Conservation (phyloP, 2,113 vertebrate species). For the Amia ocellicauda region DNA sequence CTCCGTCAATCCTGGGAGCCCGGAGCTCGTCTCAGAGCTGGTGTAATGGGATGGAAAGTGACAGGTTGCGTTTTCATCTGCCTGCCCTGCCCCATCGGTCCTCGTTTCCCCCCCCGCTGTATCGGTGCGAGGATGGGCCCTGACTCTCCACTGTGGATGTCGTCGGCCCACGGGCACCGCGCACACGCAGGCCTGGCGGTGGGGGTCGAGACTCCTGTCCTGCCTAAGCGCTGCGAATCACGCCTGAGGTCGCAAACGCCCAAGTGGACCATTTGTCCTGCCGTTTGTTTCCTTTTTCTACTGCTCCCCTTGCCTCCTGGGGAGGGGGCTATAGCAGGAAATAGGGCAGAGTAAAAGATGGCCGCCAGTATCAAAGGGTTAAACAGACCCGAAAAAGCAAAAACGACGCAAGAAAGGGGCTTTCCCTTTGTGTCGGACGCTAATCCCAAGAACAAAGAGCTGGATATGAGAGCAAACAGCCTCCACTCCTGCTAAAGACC, state of each 20-base stretch:
- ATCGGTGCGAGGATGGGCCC: slow-evolving; percentile 48
- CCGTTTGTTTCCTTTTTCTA: too few species aligned
- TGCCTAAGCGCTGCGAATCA: slow-evolving; percentile 62
- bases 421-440: background rate
- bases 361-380: background rate
- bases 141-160: slow-evolving; percentile 23
- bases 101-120: slow-evolving; percentile 53
- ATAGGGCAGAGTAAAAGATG: background rate
- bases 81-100: slow-evolving; percentile 59
- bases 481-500: too few species aligned
- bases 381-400: background rate
- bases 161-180: slow-evolving; percentile 45
- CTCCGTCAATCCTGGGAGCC: slow-evolving; percentile 43
- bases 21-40: slow-evolving; percentile 65
- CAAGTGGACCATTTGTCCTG: slow-evolving; percentile 52
- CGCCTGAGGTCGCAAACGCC: too few species aligned
- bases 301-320: too few species aligned
- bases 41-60: slow-evolving; percentile 78
- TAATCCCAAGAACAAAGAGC: background rate
- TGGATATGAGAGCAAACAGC: too few species aligned
- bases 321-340: background rate
- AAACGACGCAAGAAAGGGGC: background rate
- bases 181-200: slow-evolving; percentile 56
- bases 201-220: slow-evolving; percentile 58
- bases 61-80: slow-evolving; percentile 68